Percentiles rank a stretch among this genome's conserved stretches.
phyloP scores from a whole-genome alignment of 1,140 invertebrate species.

The Aphelinus certus region DNA sequence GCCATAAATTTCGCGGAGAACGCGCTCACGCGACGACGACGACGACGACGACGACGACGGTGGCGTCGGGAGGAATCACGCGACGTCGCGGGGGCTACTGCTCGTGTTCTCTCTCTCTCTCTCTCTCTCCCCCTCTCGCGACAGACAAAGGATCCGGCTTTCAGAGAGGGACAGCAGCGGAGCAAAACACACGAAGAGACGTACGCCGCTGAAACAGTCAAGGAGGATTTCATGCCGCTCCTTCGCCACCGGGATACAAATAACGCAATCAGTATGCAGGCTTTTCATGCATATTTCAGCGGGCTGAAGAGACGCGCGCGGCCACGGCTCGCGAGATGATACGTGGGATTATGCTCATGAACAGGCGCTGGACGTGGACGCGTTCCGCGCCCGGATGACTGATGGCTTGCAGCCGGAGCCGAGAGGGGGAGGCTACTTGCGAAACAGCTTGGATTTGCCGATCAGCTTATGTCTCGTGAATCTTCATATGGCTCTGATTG shows the following conservation, averaged over 20 bases:
- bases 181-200: background rate
- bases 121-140: background rate
- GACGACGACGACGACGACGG: constrained; percentile 8
- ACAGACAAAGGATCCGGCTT: constrained; percentile 24
- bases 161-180: background rate
- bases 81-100: constrained; percentile 29
- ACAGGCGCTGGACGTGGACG: background rate
- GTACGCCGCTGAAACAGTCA: constrained; percentile 14
- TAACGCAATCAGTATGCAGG: constrained; percentile 63
- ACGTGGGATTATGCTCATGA: constrained; percentile 8
- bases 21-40: constrained; percentile 30
- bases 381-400: no score
- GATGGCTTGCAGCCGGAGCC: no score
- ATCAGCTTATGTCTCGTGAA: no score
- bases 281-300: constrained; percentile 64
- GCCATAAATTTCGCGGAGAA: constrained; percentile 25
- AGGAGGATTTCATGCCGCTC: constrained; percentile 40
- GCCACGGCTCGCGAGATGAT: background rate
- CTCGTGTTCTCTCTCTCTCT: constrained; percentile 28
- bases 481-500: no score
- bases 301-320: constrained; percentile 21
- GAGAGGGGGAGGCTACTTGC: no score
- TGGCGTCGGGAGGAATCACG: constrained; percentile 32
- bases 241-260: constrained; percentile 54
- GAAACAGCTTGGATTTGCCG: no score